Evolutionary conservation across 2,113 vertebrate species (phyloP).

Genomic region (Andinoacara biseriatus): DNA sequence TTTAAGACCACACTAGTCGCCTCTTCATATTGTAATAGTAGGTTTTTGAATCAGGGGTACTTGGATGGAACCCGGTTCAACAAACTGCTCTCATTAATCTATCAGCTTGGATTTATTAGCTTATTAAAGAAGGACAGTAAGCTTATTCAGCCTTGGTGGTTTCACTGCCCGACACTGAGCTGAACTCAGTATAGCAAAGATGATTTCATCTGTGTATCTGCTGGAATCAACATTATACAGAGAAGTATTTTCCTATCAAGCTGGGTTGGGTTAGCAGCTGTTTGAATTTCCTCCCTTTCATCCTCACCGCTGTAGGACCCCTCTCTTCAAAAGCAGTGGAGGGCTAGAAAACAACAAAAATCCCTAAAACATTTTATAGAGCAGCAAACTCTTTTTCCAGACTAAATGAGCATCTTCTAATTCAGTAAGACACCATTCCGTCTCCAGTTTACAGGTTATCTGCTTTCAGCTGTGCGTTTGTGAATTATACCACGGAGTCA

Average conservation of each 20-base stretch:
- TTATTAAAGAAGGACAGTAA: conserved; percentile 31
- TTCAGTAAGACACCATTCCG: too few species aligned
- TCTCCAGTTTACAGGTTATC: too few species aligned
- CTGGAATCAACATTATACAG: not conserved
- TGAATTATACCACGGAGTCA: too few species aligned
- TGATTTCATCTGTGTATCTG: conserved; percentile 13
- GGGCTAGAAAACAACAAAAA: not conserved
- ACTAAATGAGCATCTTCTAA: too few species aligned
- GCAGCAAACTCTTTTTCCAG: too few species aligned
- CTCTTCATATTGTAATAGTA: not conserved
- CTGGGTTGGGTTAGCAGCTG: not conserved
- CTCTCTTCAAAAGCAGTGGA: not conserved
- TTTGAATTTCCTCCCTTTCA: not conserved
- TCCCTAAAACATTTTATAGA: not conserved
- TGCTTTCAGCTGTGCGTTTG: too few species aligned
- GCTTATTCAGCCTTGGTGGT: conserved; percentile 40
- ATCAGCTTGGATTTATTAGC: conserved; percentile 43
- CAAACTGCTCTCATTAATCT: conserved; percentile 29
- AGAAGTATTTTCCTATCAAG: not conserved
- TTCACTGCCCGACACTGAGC: conserved; percentile 9
- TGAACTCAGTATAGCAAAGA: not conserved
- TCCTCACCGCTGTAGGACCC: not conserved
- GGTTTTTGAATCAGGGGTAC: not conserved
- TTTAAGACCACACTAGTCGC: not conserved
- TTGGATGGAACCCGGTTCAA: conserved; percentile 6